Evolutionary conservation across 2,797 vertebrate genomes (phyloP).

Genomic region (Cyprinodon diabolis): DNA sequence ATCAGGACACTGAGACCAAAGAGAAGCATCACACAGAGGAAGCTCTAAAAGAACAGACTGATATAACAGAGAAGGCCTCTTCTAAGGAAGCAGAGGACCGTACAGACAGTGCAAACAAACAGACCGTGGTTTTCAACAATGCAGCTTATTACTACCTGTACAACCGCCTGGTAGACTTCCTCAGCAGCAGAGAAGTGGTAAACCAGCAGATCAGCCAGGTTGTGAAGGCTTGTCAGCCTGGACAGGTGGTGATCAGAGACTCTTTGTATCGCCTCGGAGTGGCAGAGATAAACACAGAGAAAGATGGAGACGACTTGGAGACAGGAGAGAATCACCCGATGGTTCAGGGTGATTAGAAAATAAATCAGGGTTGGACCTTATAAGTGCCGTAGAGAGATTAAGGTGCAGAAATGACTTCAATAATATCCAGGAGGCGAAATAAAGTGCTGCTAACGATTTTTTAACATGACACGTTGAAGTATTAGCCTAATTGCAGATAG

Average conservation of each 20-base stretch:
- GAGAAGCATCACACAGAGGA: constrained; percentile 33
- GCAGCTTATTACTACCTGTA: constrained; percentile 97
- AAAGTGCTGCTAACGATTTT: background rate
- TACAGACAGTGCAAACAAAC: constrained; percentile 51
- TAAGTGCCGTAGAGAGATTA: background rate
- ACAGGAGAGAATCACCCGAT: constrained; percentile 46
- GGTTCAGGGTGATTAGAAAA: constrained; percentile 47
- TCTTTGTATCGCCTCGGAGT: constrained; percentile 93
- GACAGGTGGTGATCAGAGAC: constrained; percentile 95
- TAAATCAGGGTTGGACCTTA: background rate
- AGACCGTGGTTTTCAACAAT: constrained; percentile 87
- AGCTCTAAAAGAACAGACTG: constrained; percentile 14
- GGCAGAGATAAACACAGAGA: constrained; percentile 93
- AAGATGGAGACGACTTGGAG: constrained; percentile 72
- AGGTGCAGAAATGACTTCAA: background rate
- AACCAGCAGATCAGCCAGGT: constrained; percentile 92
- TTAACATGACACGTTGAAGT: background rate
- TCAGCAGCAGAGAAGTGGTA: constrained; percentile 93
- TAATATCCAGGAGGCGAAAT: background rate
- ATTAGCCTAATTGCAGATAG: too few relatives aligned
- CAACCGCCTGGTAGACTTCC: constrained; percentile 95
- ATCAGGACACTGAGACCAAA: constrained; percentile 70
- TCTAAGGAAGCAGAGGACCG: constrained; percentile 16
- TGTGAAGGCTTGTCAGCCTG: constrained; percentile 92
- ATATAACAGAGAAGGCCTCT: background rate